These are phyloP conservation scores for Corythoichthys intestinalis DNA, from an alignment of 2,113 vertebrate species.

Conservation along the genomic window DNA sequence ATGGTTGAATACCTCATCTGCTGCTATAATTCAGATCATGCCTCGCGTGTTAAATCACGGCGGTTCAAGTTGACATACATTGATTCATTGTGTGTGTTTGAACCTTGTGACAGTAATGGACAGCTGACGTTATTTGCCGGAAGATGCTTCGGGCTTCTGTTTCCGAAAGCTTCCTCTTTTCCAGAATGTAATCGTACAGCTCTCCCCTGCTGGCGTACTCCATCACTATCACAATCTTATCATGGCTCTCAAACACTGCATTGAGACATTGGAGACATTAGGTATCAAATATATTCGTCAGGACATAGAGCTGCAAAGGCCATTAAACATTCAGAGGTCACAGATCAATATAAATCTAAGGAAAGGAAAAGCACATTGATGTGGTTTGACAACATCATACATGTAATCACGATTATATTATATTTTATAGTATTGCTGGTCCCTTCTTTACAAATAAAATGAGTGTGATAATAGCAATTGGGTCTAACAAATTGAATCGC, in stretches of 20 bases:
- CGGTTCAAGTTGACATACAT: background rate
- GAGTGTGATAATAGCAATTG: background rate
- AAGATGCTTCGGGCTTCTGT: constrained; percentile 75
- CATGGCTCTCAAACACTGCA: constrained; percentile 77
- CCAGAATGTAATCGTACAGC: constrained; percentile 76
- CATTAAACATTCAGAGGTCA: background rate
- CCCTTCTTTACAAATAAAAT: background rate
- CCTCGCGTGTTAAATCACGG: background rate
- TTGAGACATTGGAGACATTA: constrained; percentile 12
- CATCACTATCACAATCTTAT: constrained; percentile 81
- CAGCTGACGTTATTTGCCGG: constrained; percentile 76
- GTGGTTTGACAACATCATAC: background rate
- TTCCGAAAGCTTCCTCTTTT: constrained; percentile 67
- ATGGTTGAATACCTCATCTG: constrained; percentile 8
- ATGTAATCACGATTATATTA: background rate
- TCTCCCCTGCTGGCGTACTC: constrained; percentile 77
- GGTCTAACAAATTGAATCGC: background rate
- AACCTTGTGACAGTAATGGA: constrained; percentile 79
- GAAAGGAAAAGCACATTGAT: background rate
- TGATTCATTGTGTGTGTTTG: background rate
- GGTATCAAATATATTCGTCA: background rate
- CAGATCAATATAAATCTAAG: background rate
- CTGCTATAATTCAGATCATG: constrained; percentile 25
- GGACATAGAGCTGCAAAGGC: background rate
- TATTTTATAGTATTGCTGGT: background rate